Percentiles rank a stretch among this genome's conserved stretches.
Evolutionary conservation across 64 coral and sea anemone genomes (phyloP).

Genomic region (Montipora cactus): DNA sequence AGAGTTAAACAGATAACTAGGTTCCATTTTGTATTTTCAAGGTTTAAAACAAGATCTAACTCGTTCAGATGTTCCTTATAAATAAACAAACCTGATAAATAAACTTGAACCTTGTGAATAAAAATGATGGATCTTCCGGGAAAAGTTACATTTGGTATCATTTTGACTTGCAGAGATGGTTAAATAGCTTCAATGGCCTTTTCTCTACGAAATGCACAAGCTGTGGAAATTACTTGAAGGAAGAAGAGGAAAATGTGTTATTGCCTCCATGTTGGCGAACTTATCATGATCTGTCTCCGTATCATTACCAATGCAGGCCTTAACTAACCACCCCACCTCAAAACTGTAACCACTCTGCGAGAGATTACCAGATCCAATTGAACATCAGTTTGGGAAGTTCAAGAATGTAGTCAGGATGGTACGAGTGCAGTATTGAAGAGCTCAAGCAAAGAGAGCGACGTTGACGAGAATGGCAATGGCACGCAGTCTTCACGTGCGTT

Average conservation of each 20-base stretch:
- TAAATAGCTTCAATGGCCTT: slow-evolving; percentile 81
- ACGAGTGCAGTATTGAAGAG: no score
- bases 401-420: no score
- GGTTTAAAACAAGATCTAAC: no score
- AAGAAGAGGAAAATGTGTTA: slow-evolving; percentile 57
- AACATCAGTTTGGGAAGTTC: no score
- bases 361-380: no score
- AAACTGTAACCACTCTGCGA: background rate
- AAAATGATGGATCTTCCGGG: background rate
- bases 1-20: no score
- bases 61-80: no score
- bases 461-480: no score
- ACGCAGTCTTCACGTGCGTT: no score
- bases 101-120: background rate
- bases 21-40: no score
- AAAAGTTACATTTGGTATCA: background rate
- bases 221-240: slow-evolving; percentile 77
- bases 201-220: slow-evolving; percentile 78
- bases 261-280: slow-evolving; percentile 83
- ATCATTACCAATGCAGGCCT: slow-evolving; percentile 78
- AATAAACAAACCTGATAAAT: no score
- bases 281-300: slow-evolving; percentile 61
- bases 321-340: background rate
- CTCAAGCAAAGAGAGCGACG: no score
- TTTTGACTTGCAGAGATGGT: slow-evolving; percentile 78